These are phyloP conservation scores for Burhinus oedicnemus DNA, from an alignment of 2,113 vertebrate species.

Conservation along the genomic window DNA sequence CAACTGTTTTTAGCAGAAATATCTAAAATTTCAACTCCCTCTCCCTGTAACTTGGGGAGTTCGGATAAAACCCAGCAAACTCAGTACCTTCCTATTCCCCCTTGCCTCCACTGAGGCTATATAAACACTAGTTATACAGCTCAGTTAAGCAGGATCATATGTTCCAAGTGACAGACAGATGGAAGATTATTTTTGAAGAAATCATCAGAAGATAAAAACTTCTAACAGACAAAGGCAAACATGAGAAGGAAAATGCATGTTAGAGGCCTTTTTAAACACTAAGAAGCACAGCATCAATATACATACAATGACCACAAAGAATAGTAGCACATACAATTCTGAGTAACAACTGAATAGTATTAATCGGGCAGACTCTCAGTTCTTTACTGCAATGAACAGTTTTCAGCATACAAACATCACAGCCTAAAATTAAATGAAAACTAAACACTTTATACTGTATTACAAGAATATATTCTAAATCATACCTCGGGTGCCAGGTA, in stretches of 20 bases:
- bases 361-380: neutral
- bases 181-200: conserved; percentile 62
- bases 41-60: neutral
- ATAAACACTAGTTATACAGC: conserved; percentile 5
- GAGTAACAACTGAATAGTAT: neutral
- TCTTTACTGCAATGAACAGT: neutral
- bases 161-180: conserved; percentile 59
- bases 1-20: neutral
- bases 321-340: neutral
- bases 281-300: neutral
- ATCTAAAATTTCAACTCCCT: neutral
- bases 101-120: conserved; percentile 28
- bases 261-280: conserved; percentile 1
- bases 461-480: conserved; percentile 4
- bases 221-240: conserved; percentile 18
- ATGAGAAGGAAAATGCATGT: neutral
- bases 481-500: conserved; percentile 96
- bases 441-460: neutral
- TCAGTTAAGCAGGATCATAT: conserved; percentile 40
- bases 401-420: neutral
- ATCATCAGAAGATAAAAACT: neutral
- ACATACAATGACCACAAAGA: neutral
- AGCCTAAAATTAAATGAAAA: neutral
- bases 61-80: neutral
- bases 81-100: neutral